Evolutionary conservation across 1,140 invertebrate genomes (phyloP), one percentile per base, ranked within the genome.

Genomic region (Euglossa dilemma): DNA sequence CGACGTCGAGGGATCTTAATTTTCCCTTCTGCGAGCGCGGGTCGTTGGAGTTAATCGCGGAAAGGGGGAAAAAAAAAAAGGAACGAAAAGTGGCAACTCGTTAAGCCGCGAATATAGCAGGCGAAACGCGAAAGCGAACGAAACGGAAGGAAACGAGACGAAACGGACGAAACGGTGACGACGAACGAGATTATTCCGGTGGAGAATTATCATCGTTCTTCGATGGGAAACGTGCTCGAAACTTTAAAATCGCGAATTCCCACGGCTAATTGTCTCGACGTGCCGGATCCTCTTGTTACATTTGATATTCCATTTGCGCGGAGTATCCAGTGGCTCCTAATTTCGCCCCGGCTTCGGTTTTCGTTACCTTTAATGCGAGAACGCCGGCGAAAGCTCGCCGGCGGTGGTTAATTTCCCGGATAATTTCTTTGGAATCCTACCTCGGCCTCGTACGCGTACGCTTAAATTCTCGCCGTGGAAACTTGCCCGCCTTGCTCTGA

Each of bases 321-420:
- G 18, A 28, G 36, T 36, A 64, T 23, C 23, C 20, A 52, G 14
- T 45, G n/a, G 57, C 72, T n/a, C 8, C 25, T 63, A 52, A 36
- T 52, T 52, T 23, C 3, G 7, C 0, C 36, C 25, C 18, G 11
- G 25, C n/a, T 75, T 61, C 43, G n/a, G n/a, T 7, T 74, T 74
- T 74, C 71, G 59, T 76, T 76, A n/a, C 59, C 54, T 76, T 54
- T 50, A 61, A 74, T 61, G 50, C 16, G 20, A 74, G 23, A 43
- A 74, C 36, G 20, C 25, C 45, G 14, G 25, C 36, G 36, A 36
- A 47, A 36, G 36, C 59, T 63, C n/a, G 18, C 43, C 11, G 45
- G 23, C 50, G n/a, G 76, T 82, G 52, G 76, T 82, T 82, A 76
- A 76, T 82, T 69, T 57, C 25, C 6, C 72, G 36, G 9, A 56